Evolutionary conservation across 2,888 invertebrate species (phyloP).

Genomic region (Cistogaster globosa): DNA sequence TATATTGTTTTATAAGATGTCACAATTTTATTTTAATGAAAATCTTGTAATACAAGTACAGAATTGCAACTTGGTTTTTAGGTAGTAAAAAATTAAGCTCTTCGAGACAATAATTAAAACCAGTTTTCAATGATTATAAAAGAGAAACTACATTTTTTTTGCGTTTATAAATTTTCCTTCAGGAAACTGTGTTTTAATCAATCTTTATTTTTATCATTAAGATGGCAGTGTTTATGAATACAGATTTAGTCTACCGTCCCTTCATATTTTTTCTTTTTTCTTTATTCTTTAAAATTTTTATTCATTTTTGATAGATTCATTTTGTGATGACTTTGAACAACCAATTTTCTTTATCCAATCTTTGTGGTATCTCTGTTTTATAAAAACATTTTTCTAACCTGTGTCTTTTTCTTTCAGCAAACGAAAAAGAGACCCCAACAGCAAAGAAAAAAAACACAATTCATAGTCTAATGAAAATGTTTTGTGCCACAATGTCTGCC

Average conservation of each 20-base stretch:
- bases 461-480: constrained; percentile 40
- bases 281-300: constrained; percentile 18
- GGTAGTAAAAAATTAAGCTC: too few relatives aligned
- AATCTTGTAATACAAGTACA: too few relatives aligned
- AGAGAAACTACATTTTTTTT: too few relatives aligned
- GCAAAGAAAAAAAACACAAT: constrained; percentile 16
- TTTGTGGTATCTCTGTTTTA: neutral
- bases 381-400: neutral
- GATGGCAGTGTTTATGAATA: too few relatives aligned
- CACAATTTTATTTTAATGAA: too few relatives aligned
- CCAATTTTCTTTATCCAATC: constrained; percentile 11
- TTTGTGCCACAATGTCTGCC: constrained; percentile 73
- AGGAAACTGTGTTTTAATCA: too few relatives aligned
- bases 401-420: neutral
- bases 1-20: too few relatives aligned
- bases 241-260: constrained; percentile 29
- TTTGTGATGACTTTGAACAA: constrained; percentile 41
- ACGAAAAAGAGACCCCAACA: constrained; percentile 2
- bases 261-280: neutral
- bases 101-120: too few relatives aligned
- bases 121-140: too few relatives aligned
- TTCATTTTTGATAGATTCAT: constrained; percentile 44
- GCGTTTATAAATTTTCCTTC: too few relatives aligned
- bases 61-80: too few relatives aligned
- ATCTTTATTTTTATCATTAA: too few relatives aligned